Base-by-base conservation (phyloP, 2,113 vertebrate genomes). In the Fukomys damarensis region DNA sequence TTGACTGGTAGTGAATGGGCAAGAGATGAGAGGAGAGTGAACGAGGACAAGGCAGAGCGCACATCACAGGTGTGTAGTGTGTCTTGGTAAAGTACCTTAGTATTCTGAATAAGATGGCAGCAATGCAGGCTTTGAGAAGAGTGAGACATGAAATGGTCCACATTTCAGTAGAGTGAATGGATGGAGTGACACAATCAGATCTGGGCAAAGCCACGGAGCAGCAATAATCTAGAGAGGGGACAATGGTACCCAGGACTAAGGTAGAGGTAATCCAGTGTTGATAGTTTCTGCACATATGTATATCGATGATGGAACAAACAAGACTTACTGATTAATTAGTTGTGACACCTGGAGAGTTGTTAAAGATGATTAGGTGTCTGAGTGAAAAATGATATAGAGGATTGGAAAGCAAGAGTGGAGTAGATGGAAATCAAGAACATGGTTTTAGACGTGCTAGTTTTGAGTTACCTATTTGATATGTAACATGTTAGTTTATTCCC, bases 381-480 rank as follows among this genome's bases (percentile, higher is more conserved):
- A 95, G 63, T 90, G 74, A 94, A 38, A 77, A 52, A 81, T 52
- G 56, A 16, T 76, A 12, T 46, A 76, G 12, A 46, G 41, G 2
- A 28, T 7, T 74, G 41, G 41, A 43, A 74, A 74, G 5, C 70
- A 74, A 43, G 24, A 84, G 20, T 90, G 13, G n/a, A 84, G 20
- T 90, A 10, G n/a, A 84, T 84, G 19, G 43, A 91, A 93, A 91
- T 92, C 41, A 87, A 72, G 11, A 90, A 17, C 49, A 83, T 58
- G 30, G 7, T 43, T 95, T 90, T 87, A 38, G n/a, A 77, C n/a
- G 3, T 87, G 54, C n/a, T 94, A 49, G 20, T 89, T 94, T 95
- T 90, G 80, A 83, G 35, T 63, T 77, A 12, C 11, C 20, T 65
- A 24, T 72, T 92, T 83, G 35, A 92, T 59, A 65, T 89, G 28